Base-by-base conservation (phyloP, 2,113 vertebrate species). In the Sylvilagus bachmani region DNA sequence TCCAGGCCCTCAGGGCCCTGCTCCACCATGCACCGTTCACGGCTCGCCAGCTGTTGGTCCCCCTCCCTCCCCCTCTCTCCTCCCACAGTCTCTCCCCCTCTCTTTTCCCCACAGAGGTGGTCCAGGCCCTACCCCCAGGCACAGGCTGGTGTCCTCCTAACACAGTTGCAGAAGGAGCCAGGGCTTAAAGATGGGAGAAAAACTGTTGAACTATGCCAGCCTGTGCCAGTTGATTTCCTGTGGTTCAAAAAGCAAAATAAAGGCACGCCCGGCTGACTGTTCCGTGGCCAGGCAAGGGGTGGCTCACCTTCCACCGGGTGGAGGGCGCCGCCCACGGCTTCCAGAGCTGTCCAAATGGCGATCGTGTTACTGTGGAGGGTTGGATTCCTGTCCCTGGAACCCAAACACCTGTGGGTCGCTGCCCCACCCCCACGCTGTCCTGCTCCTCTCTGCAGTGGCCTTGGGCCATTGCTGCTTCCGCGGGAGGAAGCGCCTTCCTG, bases 291-390 rank as follows among this genome's bases (percentile, higher is more conserved):
- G 29, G 38, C 2, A 0, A 67, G 5, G 5, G 25, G 10, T 33
- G 13, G 22, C 5, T 13, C 17, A 2, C 1, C 5, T 22, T 36
- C 22, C 2, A 14, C 8, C 24, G 24, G 36, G 1, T 0, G 2
- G 9, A 19, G 22, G 19, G 11, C 4, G 31, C 64, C 29, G 21
- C 7, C 14, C 25, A 14, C 5, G 0, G 14, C 33, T 16, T 58
- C 6, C 13, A 2, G 2, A 25, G 3, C 3, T 29, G 21, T 29
- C 38, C 29, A 2, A 3, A 9, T 5, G 25, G 38, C 11, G 16
- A 27, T 16, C 6, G 0, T 44, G 67, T 17, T 51, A 17, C 38
- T 27, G 1, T 0, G 53, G 69, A 44, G 12, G 38, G 1, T 3
- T 4, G 2, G 36, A 33, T 0, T 19, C 4, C 17, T 8, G 1